Percentiles rank a stretch among this genome's conserved stretches.
phyloP scores from a whole-genome alignment of 2,888 invertebrate genomes.

The Eupithecia tripunctaria region DNA sequence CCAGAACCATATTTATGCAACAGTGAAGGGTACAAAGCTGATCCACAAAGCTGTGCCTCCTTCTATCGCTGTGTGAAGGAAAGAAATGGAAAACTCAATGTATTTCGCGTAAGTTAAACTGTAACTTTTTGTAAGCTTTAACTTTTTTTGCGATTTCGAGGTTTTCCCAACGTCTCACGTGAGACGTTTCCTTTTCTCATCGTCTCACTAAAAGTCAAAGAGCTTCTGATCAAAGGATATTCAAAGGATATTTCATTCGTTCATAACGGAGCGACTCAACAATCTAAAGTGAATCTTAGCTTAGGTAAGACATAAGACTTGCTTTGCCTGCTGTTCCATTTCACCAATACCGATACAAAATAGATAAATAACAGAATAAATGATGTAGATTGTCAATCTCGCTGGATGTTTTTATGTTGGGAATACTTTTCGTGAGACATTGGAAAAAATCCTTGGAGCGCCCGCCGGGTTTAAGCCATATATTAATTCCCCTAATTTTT shows the following conservation, averaged over 20 bases:
- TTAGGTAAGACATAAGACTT: not conserved
- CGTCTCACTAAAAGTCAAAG: no score
- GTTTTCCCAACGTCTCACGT: no score
- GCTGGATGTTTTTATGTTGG: no score
- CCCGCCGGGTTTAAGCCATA: not conserved
- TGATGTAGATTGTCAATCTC: not conserved
- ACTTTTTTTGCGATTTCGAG: not conserved
- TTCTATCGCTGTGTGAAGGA: conserved; percentile 91
- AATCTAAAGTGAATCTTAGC: not conserved
- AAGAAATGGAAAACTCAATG: conserved; percentile 81
- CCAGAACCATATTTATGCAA: conserved; percentile 83
- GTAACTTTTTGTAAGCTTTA: not conserved
- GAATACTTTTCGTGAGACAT: not conserved
- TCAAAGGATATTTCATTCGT: no score
- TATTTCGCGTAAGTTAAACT: conserved; percentile 75
- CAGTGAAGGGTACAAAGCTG: conserved; percentile 89
- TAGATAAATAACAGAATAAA: not conserved
- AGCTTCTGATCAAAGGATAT: no score
- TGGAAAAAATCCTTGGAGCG: not conserved
- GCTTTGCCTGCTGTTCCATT: not conserved
- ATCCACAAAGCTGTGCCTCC: conserved; percentile 88
- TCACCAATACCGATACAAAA: not conserved
- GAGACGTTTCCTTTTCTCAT: no score
- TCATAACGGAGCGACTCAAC: no score
- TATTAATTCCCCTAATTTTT: not conserved